phyloP scores from a whole-genome alignment of 1,140 invertebrate species.

The Radopholus similis region DNA sequence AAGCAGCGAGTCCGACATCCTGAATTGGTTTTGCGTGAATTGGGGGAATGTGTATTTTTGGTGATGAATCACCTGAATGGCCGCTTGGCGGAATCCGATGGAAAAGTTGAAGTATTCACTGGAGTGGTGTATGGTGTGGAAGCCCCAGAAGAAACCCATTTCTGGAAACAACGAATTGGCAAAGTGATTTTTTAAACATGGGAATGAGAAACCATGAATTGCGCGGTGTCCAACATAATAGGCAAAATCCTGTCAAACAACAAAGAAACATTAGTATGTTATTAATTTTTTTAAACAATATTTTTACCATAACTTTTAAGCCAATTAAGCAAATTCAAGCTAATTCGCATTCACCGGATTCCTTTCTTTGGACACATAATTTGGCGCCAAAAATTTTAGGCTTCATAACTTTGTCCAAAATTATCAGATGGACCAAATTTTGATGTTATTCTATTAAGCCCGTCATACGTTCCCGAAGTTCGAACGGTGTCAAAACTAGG shows the following conservation, averaged over 20 bases:
- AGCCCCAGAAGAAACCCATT: constrained; percentile 83
- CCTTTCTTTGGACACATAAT: no score
- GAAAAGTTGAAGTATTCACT: constrained; percentile 89
- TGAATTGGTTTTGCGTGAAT: no score
- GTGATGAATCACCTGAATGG: constrained; percentile 42
- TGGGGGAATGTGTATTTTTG: not conserved
- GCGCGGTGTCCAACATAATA: constrained; percentile 65
- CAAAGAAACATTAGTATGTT: not conserved
- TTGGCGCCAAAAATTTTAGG: no score
- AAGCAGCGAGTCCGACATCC: constrained; percentile 61
- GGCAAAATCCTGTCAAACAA: constrained; percentile 56
- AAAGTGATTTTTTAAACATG: constrained; percentile 1
- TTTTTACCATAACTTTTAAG: no score
- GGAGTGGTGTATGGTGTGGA: constrained; percentile 91
- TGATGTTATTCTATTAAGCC: no score
- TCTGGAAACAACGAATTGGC: constrained; percentile 62
- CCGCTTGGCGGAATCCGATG: constrained; percentile 64
- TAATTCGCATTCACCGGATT: no score
- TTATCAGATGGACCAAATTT: no score
- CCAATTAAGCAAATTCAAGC: no score
- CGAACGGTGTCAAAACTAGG: no score
- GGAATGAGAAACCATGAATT: constrained; percentile 61
- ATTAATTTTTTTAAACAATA: no score
- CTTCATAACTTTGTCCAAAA: no score
- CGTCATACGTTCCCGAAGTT: no score